Conservation (phyloP, 2,113 vertebrate genomes). For the Macheiramphus alcinus region DNA sequence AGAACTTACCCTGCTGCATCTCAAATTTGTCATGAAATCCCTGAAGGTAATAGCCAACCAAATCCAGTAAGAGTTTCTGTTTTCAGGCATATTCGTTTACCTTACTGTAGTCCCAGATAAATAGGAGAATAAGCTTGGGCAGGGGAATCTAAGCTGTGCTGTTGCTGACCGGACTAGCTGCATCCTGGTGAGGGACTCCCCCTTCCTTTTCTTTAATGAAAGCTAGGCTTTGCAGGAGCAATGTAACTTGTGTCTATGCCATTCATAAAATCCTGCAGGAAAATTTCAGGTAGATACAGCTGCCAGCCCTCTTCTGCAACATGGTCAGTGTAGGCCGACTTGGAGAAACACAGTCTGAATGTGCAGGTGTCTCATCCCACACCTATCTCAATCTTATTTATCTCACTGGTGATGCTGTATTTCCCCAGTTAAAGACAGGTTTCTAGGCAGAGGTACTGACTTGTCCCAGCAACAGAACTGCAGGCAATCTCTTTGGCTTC, state of each 20-base stretch:
- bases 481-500: neutral
- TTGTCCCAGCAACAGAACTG: neutral
- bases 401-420: neutral
- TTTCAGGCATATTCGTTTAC: neutral
- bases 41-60: neutral
- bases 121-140: neutral
- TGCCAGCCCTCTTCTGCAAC: neutral
- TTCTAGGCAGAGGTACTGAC: neutral
- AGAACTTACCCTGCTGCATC: neutral
- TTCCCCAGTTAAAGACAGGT: neutral
- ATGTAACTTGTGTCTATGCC: neutral
- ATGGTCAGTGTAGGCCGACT: rapidly evolving
- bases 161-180: neutral
- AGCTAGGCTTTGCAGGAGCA: neutral
- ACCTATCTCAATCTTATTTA: neutral
- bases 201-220: neutral
- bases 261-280: neutral
- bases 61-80: neutral
- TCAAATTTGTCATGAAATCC: neutral
- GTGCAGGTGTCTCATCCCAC: neutral
- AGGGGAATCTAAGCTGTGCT: neutral
- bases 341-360: neutral
- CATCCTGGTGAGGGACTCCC: neutral
- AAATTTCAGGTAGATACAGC: neutral
- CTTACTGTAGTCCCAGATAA: neutral